Percentiles rank a stretch among this genome's conserved stretches.
Conservation (phyloP, 1,140 invertebrate species). For the Heliconius hewitsoni region DNA sequence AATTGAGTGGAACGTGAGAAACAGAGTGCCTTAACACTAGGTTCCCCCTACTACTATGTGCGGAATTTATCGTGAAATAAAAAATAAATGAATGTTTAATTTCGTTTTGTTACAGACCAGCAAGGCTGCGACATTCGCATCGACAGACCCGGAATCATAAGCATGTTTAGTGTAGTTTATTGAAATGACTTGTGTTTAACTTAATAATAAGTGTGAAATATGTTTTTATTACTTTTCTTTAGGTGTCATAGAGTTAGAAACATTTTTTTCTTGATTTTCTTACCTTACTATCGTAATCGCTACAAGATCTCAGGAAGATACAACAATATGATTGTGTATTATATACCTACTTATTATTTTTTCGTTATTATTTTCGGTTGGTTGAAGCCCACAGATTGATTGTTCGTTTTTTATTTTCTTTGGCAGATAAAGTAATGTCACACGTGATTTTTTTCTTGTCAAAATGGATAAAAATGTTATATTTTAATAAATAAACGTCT, state of each 20-base stretch:
- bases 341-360: background rate
- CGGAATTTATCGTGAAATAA: too few species aligned
- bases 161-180: background rate
- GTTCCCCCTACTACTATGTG: too few species aligned
- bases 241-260: background rate
- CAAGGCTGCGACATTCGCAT: slow-evolving; percentile 64
- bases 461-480: too few species aligned
- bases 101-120: slow-evolving; percentile 63
- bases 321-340: background rate
- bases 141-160: slow-evolving; percentile 51
- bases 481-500: too few species aligned
- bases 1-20: too few species aligned
- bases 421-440: background rate
- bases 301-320: background rate
- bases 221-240: slow-evolving; percentile 19
- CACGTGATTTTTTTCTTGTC: background rate
- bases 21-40: too few species aligned
- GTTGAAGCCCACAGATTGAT: background rate
- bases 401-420: background rate
- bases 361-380: background rate
- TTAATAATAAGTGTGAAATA: slow-evolving; percentile 29
- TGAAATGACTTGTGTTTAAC: slow-evolving; percentile 26
- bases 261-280: slow-evolving; percentile 3
- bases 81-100: too few species aligned
- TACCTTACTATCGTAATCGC: background rate